Evolutionary conservation across 1,140 invertebrate genomes (phyloP), one percentile per base, ranked within the genome.

Genomic region (Dufourea novaeangliae): DNA sequence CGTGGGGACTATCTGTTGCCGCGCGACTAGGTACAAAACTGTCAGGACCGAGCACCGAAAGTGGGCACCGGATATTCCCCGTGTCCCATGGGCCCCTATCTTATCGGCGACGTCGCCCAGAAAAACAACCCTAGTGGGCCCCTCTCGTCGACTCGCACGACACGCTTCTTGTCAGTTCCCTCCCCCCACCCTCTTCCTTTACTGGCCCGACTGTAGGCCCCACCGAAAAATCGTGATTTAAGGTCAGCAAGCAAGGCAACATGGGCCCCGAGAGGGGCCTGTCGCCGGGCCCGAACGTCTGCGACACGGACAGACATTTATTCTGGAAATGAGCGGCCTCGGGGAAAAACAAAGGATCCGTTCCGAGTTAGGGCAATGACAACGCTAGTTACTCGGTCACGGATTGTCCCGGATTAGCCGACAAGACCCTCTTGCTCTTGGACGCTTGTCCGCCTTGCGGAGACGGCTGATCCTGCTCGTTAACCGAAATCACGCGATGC

Each of bases 1-100:
- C 25, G 27, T 76, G 50, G 17, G 29, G 39, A 66, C 77, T 87
- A 85, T 88, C 82, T 86, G 54, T 81, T 52, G 74, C 61, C 63
- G 68, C 72, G 78, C 71, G 75, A 86, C 69, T 87, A 84, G 83
- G 72, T 85, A 85, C 78, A 85, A 87, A 88, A 86, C 80, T 87
- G 83, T 88, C 86, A 85, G 76, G 79, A n/a, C n/a, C 59, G 56
- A 41, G 57, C 41, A n/a, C 32, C 59, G 73, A 83, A 86, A 79
- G 46, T 62, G 75, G 82, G 46, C 76, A 78, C 70, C 76, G 76
- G 66, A 75, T 79, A 75, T 83, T 72, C 78, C 72, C 68, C 63
- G 71, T 80, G 41, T 59, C 32, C 46, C 20, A n/a, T 14, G 3
- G 62, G 39, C 34, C 14, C 79, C 79, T 88, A 89, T 89, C 87